Conservation (phyloP, 23 tunicate genomes). For the Phallusia fumigata region DNA sequence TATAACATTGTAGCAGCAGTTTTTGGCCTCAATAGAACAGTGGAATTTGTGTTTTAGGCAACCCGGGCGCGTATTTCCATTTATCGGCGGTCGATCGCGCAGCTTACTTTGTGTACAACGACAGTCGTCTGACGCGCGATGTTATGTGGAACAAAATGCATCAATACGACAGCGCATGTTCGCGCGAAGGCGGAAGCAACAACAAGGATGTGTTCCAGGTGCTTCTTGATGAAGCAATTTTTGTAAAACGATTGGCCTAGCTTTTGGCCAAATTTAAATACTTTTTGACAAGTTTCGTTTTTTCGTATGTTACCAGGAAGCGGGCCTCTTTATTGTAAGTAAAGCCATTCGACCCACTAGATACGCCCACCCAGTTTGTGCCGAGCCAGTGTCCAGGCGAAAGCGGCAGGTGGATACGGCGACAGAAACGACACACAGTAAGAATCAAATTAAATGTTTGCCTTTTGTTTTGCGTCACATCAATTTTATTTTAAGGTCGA, state of each 20-base stretch:
- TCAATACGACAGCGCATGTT: conserved; percentile 45
- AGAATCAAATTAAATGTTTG: background rate
- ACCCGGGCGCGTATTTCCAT: conserved; percentile 30
- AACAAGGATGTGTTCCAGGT: conserved; percentile 38
- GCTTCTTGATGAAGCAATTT: background rate
- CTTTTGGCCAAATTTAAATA: too few species aligned
- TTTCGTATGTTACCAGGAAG: background rate
- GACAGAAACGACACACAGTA: background rate
- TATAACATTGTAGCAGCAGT: too few species aligned
- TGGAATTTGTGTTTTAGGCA: conserved; percentile 10
- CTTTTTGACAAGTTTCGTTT: too few species aligned
- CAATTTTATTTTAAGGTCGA: background rate
- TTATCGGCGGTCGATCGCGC: conserved; percentile 65
- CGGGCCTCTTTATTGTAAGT: background rate
- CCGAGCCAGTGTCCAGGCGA: background rate
- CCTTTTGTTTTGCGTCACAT: background rate
- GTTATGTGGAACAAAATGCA: conserved; percentile 37
- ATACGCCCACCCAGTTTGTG: background rate
- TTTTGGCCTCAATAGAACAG: too few species aligned
- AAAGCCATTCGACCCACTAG: background rate
- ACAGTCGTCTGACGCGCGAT: conserved; percentile 51
- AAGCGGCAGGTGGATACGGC: background rate
- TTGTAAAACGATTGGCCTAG: too few species aligned
- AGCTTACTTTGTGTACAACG: conserved; percentile 64
- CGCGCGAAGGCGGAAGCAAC: conserved; percentile 50